phyloP scores from a whole-genome alignment of 2,888 invertebrate genomes.

The Caenorhabditis sp. region DNA sequence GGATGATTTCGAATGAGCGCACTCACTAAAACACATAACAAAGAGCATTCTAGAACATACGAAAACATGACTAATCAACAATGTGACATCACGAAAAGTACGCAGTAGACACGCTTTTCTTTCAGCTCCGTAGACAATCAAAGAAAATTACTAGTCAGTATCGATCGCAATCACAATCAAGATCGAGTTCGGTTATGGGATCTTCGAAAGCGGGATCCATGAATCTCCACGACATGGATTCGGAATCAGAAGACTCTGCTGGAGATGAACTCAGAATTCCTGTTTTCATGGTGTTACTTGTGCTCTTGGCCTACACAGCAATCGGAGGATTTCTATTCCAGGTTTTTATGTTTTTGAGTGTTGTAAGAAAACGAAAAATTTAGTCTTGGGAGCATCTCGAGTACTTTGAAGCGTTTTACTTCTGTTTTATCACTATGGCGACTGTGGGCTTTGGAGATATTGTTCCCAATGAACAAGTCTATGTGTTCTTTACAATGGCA shows the following conservation, averaged over 20 bases:
- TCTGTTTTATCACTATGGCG: constrained; percentile 79
- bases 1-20: constrained; percentile 30
- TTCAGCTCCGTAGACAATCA: constrained; percentile 75
- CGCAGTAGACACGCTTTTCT: neutral
- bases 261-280: constrained; percentile 74
- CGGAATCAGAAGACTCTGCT: constrained; percentile 62
- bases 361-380: neutral
- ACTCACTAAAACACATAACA: constrained; percentile 14
- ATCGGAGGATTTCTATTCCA: constrained; percentile 78
- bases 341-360: constrained; percentile 10
- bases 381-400: constrained; percentile 76
- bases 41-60: constrained; percentile 1
- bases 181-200: constrained; percentile 63
- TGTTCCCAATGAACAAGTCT: constrained; percentile 78
- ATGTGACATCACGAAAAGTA: neutral
- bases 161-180: constrained; percentile 69
- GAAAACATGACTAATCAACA: constrained; percentile 17
- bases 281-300: constrained; percentile 78
- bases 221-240: constrained; percentile 76
- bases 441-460: constrained; percentile 79
- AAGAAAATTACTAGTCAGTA: constrained; percentile 72
- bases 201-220: constrained; percentile 69
- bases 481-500: constrained; percentile 79
- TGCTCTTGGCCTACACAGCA: constrained; percentile 77
- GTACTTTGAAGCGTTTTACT: constrained; percentile 79